Evolutionary conservation across 1,140 invertebrate genomes (phyloP).

Genomic region (Euglossa dilemma): DNA sequence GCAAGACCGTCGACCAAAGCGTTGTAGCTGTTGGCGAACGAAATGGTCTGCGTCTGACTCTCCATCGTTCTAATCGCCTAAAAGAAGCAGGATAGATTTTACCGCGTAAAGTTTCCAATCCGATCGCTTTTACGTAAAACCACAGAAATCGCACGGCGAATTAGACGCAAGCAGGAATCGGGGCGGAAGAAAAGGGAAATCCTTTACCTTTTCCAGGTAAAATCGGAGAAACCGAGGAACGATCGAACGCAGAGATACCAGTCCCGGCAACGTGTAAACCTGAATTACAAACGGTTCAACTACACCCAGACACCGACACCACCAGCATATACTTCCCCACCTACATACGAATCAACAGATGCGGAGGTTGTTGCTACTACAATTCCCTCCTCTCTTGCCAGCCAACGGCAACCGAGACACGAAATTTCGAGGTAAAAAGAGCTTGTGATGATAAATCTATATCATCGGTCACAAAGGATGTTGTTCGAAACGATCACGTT

Average conservation of each 20-base stretch:
- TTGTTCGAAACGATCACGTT: too few relatives aligned
- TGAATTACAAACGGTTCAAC: constrained; percentile 82
- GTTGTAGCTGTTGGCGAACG: constrained; percentile 73
- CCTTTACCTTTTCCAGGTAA: constrained; percentile 36
- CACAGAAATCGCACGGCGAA: background rate
- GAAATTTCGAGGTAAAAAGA: constrained; percentile 78
- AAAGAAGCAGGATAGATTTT: background rate
- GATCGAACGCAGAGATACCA: constrained; percentile 76
- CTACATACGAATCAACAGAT: constrained; percentile 87
- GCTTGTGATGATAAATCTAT: background rate
- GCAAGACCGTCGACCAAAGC: constrained; percentile 70
- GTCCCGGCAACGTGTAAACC: constrained; percentile 85
- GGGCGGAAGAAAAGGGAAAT: background rate
- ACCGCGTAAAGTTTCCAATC: background rate
- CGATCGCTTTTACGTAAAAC: background rate
- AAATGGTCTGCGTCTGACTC: constrained; percentile 62
- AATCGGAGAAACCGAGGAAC: constrained; percentile 59
- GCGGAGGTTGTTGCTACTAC: constrained; percentile 88
- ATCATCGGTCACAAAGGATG: background rate
- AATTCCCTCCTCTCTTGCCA: constrained; percentile 85
- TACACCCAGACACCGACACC: constrained; percentile 79
- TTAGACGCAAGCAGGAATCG: background rate
- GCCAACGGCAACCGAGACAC: constrained; percentile 80
- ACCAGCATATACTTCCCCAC: constrained; percentile 84
- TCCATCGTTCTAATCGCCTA: constrained; percentile 21